phyloP scores from a whole-genome alignment of 2,888 invertebrate genomes.

The Tenthredo livida region DNA sequence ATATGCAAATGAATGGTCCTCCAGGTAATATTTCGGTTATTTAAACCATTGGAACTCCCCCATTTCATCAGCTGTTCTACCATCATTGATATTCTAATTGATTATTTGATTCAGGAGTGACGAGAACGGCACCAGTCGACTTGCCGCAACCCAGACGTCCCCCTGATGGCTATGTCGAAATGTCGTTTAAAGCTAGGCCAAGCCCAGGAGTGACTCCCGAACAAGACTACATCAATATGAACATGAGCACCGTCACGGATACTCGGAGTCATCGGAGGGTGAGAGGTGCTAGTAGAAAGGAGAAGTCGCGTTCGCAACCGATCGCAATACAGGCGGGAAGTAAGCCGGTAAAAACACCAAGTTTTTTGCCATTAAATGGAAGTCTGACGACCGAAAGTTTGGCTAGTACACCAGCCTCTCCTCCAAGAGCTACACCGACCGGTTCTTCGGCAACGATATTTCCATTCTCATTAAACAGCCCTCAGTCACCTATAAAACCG shows the following conservation, averaged over 20 bases:
- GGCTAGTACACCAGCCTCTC: conserved; percentile 78
- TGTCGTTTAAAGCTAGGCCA: conserved; percentile 80
- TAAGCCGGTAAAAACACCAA: conserved; percentile 72
- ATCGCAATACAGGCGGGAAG: conserved; percentile 81
- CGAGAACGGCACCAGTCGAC: conserved; percentile 76
- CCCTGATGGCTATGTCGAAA: conserved; percentile 84
- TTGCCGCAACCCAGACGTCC: conserved; percentile 76
- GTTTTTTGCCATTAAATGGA: conserved; percentile 78
- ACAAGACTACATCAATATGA: conserved; percentile 82
- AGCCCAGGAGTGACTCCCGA: conserved; percentile 72
- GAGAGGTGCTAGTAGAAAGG: conserved; percentile 72
- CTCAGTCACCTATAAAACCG: conserved; percentile 82
- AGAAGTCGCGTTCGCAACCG: conserved; percentile 82
- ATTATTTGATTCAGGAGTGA: conserved; percentile 63
- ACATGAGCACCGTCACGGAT: conserved; percentile 73
- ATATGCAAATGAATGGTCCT: conserved; percentile 77
- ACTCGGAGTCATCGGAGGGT: conserved; percentile 69
- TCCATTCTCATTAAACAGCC: conserved; percentile 85
- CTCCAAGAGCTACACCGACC: conserved; percentile 80
- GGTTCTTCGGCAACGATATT: conserved; percentile 84
- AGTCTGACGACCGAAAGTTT: conserved; percentile 77
- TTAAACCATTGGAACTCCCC: background rate
- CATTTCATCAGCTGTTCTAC: background rate
- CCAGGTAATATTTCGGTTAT: conserved; percentile 65
- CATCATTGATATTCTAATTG: background rate